Evolutionary conservation across 2,888 invertebrate genomes (phyloP), one percentile per base, ranked within the genome.

Genomic region (Gortyna flavago): DNA sequence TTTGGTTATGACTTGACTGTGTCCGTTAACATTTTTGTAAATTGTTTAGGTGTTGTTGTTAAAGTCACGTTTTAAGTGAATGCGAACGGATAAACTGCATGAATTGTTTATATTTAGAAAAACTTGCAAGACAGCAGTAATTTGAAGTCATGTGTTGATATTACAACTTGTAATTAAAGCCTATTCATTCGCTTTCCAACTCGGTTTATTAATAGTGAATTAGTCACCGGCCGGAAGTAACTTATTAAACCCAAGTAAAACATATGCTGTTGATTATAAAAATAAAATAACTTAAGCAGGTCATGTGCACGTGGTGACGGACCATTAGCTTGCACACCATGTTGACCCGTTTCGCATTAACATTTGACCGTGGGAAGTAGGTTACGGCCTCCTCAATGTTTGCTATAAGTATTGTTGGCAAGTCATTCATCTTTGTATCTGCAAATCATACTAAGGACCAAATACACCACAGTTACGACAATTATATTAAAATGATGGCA

Each of bases 351-450:
- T 79, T 82, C 77, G 69, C 79, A 84, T 68, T 66, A 74, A 74
- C 67, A 79, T 74, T 82, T 81, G 67, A 77, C 73, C 81, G 82
- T 86, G 85, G 76, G 77, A 84, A 86, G 64, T 76, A 35, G 77
- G 85, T 80, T 84, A 84, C 35, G 59, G 16, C 38, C 67, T 72
- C n/a, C 38, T 69, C 4, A 32, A 74, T 68, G 61, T 70, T 77
- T 54, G 51, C 70, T 35, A 35, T 35, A 57, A 44, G 32, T 61
- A 16, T 61, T 68, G 32, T 67, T 54, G 44, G 8, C 41, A 70
- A 35, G 13, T 48, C 32, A 59, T 44, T 54, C 18, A 75, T 32
- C 25, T 62, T 72, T 48, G 13, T 48, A 32, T 8, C 21, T 64
- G 18, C 13, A 71, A n/a, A 29, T 71, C 32, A 21, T 8, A 25